Conservation (phyloP, 2,888 invertebrate species). For the Brachynemurus nebulosus region DNA sequence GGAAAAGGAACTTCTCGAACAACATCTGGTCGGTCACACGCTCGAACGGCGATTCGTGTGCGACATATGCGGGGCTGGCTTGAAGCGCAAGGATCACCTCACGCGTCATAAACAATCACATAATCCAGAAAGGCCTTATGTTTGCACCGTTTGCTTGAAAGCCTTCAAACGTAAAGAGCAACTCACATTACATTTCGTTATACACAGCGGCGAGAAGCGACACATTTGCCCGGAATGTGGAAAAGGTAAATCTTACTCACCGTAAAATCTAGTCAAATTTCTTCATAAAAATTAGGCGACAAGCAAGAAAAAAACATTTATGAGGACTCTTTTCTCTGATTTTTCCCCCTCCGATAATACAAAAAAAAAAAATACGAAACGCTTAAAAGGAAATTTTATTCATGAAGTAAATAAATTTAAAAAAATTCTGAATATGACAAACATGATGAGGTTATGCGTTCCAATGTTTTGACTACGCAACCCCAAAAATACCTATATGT, state of each 20-base stretch:
- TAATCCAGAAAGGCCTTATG: constrained; percentile 78
- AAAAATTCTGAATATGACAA: too few species aligned
- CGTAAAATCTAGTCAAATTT: neutral
- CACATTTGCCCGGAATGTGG: constrained; percentile 80
- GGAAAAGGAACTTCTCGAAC: constrained; percentile 68
- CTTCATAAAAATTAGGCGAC: neutral
- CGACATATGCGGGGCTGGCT: constrained; percentile 77
- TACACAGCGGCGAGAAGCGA: constrained; percentile 79
- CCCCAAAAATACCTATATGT: too few species aligned
- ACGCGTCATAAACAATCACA: constrained; percentile 79
- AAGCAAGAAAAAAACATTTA: too few species aligned
- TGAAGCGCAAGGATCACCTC: constrained; percentile 76
- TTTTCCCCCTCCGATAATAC: neutral
- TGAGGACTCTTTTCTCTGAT: neutral
- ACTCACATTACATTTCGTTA: constrained; percentile 75
- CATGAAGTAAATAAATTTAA: too few species aligned
- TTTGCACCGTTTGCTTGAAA: constrained; percentile 76
- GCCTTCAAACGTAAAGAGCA: constrained; percentile 84
- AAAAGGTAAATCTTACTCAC: too few species aligned
- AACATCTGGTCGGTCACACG: constrained; percentile 76
- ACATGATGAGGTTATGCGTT: too few species aligned
- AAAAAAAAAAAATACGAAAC: too few species aligned
- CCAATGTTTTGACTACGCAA: too few species aligned
- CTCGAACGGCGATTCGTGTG: constrained; percentile 75
- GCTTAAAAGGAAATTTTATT: too few species aligned